Base-by-base conservation (phyloP, 2,797 vertebrate genomes). In the Botia almorhae region DNA sequence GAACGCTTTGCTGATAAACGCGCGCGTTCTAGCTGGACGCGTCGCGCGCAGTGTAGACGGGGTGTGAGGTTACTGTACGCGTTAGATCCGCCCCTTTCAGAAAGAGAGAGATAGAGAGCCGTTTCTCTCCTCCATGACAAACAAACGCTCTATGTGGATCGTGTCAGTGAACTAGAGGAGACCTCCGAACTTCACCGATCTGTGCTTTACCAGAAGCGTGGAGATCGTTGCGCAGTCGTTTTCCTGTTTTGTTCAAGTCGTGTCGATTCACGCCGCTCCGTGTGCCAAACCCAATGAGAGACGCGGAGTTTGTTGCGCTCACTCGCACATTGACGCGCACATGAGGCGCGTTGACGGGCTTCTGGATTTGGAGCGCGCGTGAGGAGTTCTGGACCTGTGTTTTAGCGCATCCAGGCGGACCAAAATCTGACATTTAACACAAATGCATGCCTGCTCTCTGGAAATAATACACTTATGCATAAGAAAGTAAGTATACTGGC, bases 111-210 rank as follows among this genome's bases (percentile, higher is more conserved):
- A n/a, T 39, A 46, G 43, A 46, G 94, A 94, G 91, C 90, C 93
- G 90, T 92, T 91, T 93, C 92, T 91, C 90, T 87, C 88, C 69
- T 43, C 65, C 78, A 74, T 82, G 74, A 69, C 70, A 89, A 89
- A 86, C 80, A 74, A 68, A 74, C 56, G 91, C 89, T 91, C 90
- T 86, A 91, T 89, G 91, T 89, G 93, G 92, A 93, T 93, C 90
- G 92, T 87, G 90, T 87, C 90, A 46, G 43, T 46, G 10, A 46
- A 46, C 43, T 8, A 10, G 43, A 46, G 65, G 70, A 82, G 84
- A 71, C 69, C 74, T 80, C 29, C 73, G 69, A 80, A 79, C 80
- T 64, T n/a, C 60, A 69, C 76, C 33, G 48, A 53, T 36, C 61
- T 23, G 36, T 39, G 43, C 10, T 46, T 46, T 46, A 46, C 43